Percentiles rank a stretch among this genome's conserved stretches.
Evolutionary conservation across 2,888 invertebrate genomes (phyloP).

Genomic region (Aporophyla nigra): DNA sequence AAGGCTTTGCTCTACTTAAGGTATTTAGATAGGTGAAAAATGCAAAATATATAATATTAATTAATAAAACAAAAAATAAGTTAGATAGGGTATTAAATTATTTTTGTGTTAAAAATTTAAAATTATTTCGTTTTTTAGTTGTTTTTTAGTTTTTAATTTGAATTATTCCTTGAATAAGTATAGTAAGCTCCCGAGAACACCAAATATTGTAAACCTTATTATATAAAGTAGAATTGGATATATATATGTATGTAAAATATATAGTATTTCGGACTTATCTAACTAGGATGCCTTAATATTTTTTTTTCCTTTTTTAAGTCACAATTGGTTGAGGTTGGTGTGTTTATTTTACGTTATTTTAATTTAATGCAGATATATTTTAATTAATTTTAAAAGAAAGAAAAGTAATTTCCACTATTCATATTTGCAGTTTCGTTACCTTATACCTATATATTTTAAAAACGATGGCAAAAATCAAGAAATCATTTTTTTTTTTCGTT

Average conservation of each 20-base stretch:
- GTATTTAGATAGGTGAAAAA: constrained; percentile 67
- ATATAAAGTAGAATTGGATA: constrained; percentile 68
- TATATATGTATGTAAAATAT: constrained; percentile 65
- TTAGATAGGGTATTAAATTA: constrained; percentile 68
- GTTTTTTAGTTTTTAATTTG: constrained; percentile 32
- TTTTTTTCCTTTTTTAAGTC: constrained; percentile 46
- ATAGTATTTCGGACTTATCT: constrained; percentile 61
- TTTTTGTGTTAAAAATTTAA: constrained; percentile 45
- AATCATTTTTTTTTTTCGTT: neutral
- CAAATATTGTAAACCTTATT: constrained; percentile 70
- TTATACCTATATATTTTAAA: neutral
- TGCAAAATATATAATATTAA: constrained; percentile 68
- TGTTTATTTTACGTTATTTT: constrained; percentile 23
- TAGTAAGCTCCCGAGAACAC: constrained; percentile 84
- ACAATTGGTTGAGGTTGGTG: constrained; percentile 61
- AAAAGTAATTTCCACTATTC: neutral
- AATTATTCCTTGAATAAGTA: constrained; percentile 71
- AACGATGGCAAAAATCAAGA: neutral
- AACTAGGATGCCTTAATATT: constrained; percentile 65
- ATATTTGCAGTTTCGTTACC: neutral
- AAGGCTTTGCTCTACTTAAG: constrained; percentile 67
- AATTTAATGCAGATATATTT: neutral
- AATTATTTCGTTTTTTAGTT: constrained; percentile 6
- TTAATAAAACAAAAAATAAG: constrained; percentile 58
- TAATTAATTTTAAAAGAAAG: neutral